Evolutionary conservation across 2,797 vertebrate genomes (phyloP), one percentile per base, ranked within the genome.

Genomic region (Microtus agrestis): DNA sequence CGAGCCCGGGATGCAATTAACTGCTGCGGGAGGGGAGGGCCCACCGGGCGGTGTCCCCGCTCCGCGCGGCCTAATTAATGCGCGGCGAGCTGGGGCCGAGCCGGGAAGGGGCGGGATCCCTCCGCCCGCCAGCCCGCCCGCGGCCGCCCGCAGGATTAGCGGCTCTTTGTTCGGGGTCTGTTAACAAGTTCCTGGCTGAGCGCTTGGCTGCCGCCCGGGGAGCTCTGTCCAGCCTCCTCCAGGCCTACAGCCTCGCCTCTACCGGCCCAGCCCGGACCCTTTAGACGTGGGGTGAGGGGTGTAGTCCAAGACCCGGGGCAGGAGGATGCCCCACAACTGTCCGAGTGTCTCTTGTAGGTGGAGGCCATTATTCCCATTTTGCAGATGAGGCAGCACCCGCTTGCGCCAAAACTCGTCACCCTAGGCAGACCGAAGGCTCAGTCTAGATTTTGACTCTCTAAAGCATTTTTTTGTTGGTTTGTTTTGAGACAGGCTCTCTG

Each of bases 101-200:
- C 2, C 1, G 82, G 37, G 46, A 85, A 92, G 94, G 97, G 95
- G 96, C 96, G 96, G 97, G 94, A 88, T 91, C 87, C 95, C 93
- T 93, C 96, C 95, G 93, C 96, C 96, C 88, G 91, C 93, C 73
- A 43, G 96, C 97, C 97, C 93, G 95, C 96, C 87, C 59, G 87
- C 59, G 37, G 86, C 96, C 96, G 95, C 97, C 97, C 77, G 96
- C 97, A n/a, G 96, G 97, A 96, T 98, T 98, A 97, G 71, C 92
- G 69, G 96, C 94, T 96, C 97, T 98, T 97, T 98, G 97, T 98
- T 97, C 92, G 2, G 89, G 85, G 80, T 94, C 96, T 97, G 96
- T 97, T 97, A 97, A 97, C 97, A 98, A 97, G 97, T 97, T 96
- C 97, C 97, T 61, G 96, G 94, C 95, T 97, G 97, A 97, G 97